Evolutionary conservation across 2,113 vertebrate genomes (phyloP).

Genomic region (Oncorhynchus gorbuscha): DNA sequence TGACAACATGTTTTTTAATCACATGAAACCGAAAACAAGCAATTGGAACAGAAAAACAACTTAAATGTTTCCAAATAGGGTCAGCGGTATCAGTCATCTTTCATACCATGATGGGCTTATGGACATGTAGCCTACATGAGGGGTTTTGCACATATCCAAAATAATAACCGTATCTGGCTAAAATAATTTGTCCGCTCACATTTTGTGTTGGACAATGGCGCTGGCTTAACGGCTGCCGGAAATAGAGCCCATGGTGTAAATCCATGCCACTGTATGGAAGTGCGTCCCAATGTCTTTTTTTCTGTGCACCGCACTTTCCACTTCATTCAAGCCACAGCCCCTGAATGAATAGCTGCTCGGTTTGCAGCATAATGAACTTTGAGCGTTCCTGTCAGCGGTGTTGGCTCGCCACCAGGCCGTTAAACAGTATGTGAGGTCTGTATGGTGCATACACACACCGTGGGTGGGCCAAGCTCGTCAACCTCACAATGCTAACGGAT

Average conservation of each 20-base stretch:
- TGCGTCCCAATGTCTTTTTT: conserved; percentile 24
- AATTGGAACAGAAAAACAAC: too few species aligned
- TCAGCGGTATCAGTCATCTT: too few species aligned
- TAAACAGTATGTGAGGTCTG: conserved; percentile 53
- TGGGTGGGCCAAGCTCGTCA: conserved; percentile 69
- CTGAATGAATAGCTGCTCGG: conserved; percentile 38
- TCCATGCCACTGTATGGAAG: neutral
- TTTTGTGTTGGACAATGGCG: too few species aligned
- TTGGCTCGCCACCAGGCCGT: conserved; percentile 56
- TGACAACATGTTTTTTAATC: too few species aligned
- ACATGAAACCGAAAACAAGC: too few species aligned
- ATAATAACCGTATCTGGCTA: too few species aligned
- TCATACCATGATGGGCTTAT: too few species aligned
- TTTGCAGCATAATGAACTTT: conserved; percentile 33
- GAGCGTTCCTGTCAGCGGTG: conserved; percentile 52
- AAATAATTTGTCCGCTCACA: too few species aligned
- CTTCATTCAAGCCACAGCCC: conserved; percentile 33
- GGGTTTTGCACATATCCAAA: too few species aligned
- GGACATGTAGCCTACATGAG: too few species aligned
- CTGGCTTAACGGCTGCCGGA: too few species aligned
- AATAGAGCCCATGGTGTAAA: neutral
- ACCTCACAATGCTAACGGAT: conserved; percentile 64
- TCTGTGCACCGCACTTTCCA: neutral
- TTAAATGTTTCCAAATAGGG: too few species aligned
- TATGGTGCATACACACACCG: conserved; percentile 45